Evolutionary conservation across 1,140 invertebrate species (phyloP).

Genomic region (Caenorhabditis remanei): DNA sequence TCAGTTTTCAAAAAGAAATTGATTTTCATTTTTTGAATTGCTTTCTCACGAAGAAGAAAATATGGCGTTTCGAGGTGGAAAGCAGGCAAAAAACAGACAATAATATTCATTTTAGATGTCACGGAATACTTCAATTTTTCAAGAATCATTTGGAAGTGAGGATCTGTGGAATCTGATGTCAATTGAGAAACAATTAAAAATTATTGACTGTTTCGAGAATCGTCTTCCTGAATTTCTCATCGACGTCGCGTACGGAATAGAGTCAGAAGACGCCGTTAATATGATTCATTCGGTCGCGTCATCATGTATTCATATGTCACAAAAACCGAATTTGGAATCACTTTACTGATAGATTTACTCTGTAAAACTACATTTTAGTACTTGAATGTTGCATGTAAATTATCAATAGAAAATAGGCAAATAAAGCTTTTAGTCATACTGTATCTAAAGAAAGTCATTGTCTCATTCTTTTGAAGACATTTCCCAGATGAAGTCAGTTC

Average conservation of each 20-base stretch:
- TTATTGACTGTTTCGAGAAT: conserved; percentile 14
- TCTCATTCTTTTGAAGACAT: no score
- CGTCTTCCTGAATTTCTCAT: conserved; percentile 28
- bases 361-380: neutral
- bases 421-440: neutral
- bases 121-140: neutral
- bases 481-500: no score
- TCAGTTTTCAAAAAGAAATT: neutral
- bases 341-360: neutral
- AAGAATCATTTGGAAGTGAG: neutral
- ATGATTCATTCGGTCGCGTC: neutral
- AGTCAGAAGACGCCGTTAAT: conserved; percentile 14
- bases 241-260: conserved; percentile 8
- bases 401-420: neutral
- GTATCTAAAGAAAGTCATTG: no score
- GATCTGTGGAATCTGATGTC: conserved; percentile 31
- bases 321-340: neutral
- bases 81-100: neutral
- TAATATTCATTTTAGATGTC: neutral
- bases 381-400: conserved; percentile 7
- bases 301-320: neutral
- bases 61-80: conserved; percentile 18
- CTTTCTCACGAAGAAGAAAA: neutral
- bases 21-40: conserved; percentile 50
- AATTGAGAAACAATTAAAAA: neutral